Base-by-base conservation (phyloP, 2,113 vertebrate genomes). In the Cromileptes altivelis region DNA sequence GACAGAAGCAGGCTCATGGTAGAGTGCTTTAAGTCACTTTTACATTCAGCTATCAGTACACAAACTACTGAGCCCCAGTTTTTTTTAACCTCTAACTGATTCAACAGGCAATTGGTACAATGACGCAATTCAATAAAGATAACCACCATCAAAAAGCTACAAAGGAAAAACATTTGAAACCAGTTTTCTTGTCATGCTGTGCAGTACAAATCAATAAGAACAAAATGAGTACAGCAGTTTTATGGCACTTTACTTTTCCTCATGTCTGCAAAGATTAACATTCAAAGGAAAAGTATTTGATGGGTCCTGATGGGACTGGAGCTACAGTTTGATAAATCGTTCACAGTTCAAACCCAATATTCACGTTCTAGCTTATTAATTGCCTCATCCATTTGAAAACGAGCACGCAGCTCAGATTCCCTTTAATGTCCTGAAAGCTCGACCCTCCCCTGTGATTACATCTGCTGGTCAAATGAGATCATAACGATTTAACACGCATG, bases 31-130 rank as follows among this genome's bases (percentile, higher is more conserved):
- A 45, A 89, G 76, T 76, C 52, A 64, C 52, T 58, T 87, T 88
- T 89, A 94, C 92, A 94, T 93, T 95, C 93, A 93, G 65, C 80
- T 76, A 88, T 87, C 37, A 88, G 69, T 49, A 61, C 80, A 68
- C 70, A 78, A 78, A 67, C 78, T 57, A 70, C 47, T n/a, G 19
- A 75, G 50, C 55, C 57, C 23, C 25, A 11, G 19, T 10, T n/a
- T 33, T 53, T 53, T 21, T 10, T 53, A 2, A n/a, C 21, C 37
- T 67, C 17, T n/a, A 61, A 65, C 65, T 47, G 27, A 61, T n/a
- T 73, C 7, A 78, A 68, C 69, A 60, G 13, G 61, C 50, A 71
- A 71, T 50, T 13, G n/a, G 19, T 17, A 85, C 69, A 75, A 70
- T 47, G n/a, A 85, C 58, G 73, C 65, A 58, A 18, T 30, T 72